A percentile compares a stretch with the other conserved stretches of the same genome.
Conservation (phyloP, 1,140 invertebrate species). For the Solen grandis region DNA sequence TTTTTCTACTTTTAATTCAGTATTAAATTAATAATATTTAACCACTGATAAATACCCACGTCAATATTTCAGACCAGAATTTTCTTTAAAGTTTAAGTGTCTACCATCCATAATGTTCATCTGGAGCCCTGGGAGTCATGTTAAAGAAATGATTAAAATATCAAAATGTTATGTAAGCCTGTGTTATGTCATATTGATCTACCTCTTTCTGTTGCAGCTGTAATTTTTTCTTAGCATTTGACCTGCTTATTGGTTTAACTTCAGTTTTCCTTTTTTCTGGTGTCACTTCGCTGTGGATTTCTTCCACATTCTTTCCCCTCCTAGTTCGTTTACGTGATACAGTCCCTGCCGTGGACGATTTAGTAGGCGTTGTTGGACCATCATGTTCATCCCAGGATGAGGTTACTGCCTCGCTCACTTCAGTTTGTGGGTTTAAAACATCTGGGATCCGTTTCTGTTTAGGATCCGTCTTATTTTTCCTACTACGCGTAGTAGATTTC, state of each 20-base stretch:
- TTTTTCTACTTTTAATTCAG: too few relatives aligned
- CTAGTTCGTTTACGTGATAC: slow-evolving; percentile 45
- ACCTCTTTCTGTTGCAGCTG: slow-evolving; percentile 18
- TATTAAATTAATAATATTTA: slow-evolving; percentile 9
- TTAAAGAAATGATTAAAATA: neutral
- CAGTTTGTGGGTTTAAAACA: neutral
- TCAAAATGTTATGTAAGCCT: neutral
- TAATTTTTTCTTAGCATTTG: slow-evolving; percentile 38
- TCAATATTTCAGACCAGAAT: neutral
- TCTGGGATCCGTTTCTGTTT: slow-evolving; percentile 31
- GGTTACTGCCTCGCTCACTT: slow-evolving; percentile 60
- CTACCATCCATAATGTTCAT: neutral
- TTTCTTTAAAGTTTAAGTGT: neutral
- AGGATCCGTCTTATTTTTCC: slow-evolving; percentile 42
- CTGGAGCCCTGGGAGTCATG: neutral
- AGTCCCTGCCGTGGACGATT: slow-evolving; percentile 14
- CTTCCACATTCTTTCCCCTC: slow-evolving; percentile 38
- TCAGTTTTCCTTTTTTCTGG: slow-evolving; percentile 19
- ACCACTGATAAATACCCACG: neutral
- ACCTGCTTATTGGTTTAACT: slow-evolving; percentile 23
- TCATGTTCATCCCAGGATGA: slow-evolving; percentile 70
- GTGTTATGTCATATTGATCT: neutral
- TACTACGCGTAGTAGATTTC: slow-evolving; percentile 18
- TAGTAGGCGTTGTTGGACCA: slow-evolving; percentile 48
- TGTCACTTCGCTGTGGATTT: slow-evolving; percentile 39